Evolutionary conservation across 30 jellyfish, hydroid and myxozoan species (phyloP), one percentile per base, ranked within the genome.

Genomic region (Phacellophora camtschatica): DNA sequence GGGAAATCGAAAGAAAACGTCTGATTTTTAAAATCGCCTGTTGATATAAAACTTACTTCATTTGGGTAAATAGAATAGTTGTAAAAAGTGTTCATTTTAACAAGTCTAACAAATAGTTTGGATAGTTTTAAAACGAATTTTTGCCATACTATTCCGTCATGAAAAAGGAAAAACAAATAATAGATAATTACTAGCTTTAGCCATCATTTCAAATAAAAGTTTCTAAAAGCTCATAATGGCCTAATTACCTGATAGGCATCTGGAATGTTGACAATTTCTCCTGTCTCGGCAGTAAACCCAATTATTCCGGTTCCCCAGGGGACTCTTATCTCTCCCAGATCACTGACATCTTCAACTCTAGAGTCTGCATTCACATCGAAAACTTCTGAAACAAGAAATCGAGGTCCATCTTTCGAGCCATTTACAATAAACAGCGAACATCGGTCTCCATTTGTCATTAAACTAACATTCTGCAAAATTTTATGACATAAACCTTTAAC

Each of bases 341-440:
- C 91, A 74, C 78, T 41, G 64, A 90, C 59, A 35, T 90, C 98
- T 59, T 90, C 98, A 63, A 90, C 91, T 42, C 80, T 63, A 0
- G 98, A 90, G 77, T 90, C 98, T 16, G 98, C 98, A 69, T 92
- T 92, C 22, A 87, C 98, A 79, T 92, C 98, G 85, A 87, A 92
- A 23, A 92, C 97, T 46, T 92, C 85, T 15, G 98, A 80, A 43
- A 84, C 95, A 36, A 92, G 66, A 64, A 85, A 63, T 50, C 89
- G 82, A 43, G 83, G 88, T 25, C 98, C 98, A 51, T 86, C 88
- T 64, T 48, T 56, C 49, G 97, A 84, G 23, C 92, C 98, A 31
- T 92, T 88, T n/a, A 82, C 97, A 19, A 92, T 77, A 81, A 92
- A 92, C 35, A 92, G 39, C 10, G 98, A 92, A 54, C 98, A 92